Conservation (phyloP, 2,888 invertebrate genomes). For the Sphaerophoria rueppellii region DNA sequence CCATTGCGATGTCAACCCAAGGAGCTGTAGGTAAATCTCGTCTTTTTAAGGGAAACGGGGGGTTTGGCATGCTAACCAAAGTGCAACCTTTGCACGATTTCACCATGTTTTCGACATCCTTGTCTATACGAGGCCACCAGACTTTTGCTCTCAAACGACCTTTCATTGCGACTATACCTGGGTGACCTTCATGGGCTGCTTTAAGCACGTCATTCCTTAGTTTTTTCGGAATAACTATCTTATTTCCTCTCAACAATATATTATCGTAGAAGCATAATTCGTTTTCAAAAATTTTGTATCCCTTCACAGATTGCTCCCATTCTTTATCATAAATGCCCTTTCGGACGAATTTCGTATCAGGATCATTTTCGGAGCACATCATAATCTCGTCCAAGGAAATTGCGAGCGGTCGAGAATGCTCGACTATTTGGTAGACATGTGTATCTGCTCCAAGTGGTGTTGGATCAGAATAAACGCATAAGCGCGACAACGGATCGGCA, state of each 20-base stretch:
- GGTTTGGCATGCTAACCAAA: slow-evolving; percentile 38
- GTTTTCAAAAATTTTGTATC: slow-evolving; percentile 41
- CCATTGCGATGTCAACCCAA: slow-evolving; percentile 8
- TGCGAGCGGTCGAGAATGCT: slow-evolving; percentile 19
- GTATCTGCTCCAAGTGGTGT: not conserved
- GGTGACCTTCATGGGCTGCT: slow-evolving; percentile 38
- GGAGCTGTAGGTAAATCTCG: slow-evolving; percentile 20
- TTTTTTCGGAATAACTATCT: slow-evolving; percentile 60
- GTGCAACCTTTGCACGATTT: slow-evolving; percentile 53
- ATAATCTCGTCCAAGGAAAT: slow-evolving; percentile 3
- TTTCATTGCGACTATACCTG: slow-evolving; percentile 78
- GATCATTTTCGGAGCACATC: not conserved
- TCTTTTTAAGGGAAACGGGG: slow-evolving; percentile 36
- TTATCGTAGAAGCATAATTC: slow-evolving; percentile 51
- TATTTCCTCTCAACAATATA: slow-evolving; percentile 50
- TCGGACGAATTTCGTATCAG: not conserved
- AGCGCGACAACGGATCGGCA: slow-evolving; percentile 1
- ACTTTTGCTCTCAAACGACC: slow-evolving; percentile 77
- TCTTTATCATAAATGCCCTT: slow-evolving; percentile 25
- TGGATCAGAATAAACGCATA: not conserved
- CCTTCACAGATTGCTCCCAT: slow-evolving; percentile 16
- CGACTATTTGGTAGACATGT: slow-evolving; percentile 5
- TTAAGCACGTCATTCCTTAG: slow-evolving; percentile 36
- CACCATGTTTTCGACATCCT: slow-evolving; percentile 70
- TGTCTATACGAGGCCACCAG: slow-evolving; percentile 78